Conservation (phyloP, 2,888 invertebrate genomes). For the Noctua comes region DNA sequence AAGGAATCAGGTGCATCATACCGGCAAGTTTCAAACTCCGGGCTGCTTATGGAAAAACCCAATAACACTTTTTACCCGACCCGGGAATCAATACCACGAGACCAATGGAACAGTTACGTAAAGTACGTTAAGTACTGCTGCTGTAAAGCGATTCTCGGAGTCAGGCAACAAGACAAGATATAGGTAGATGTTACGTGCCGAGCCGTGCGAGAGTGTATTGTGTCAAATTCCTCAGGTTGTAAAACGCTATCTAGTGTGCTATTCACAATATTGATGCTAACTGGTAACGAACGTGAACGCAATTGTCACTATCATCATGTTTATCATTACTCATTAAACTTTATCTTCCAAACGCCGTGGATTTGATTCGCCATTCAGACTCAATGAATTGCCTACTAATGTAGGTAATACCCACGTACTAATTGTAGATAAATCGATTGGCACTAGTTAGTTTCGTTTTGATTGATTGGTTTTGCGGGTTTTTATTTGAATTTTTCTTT, state of each 20-base stretch:
- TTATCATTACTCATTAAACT: neutral
- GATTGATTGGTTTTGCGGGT: constrained; percentile 21
- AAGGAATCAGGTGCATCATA: neutral
- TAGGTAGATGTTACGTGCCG: neutral
- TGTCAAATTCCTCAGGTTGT: neutral
- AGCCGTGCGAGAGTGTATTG: neutral
- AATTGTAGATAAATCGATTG: constrained; percentile 17
- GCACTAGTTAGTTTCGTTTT: constrained; percentile 19
- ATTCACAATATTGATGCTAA: neutral
- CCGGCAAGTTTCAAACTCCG: neutral
- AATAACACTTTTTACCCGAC: neutral
- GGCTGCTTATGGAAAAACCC: neutral
- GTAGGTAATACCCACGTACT: constrained; percentile 8
- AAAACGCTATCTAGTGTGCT: neutral
- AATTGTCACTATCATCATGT: neutral
- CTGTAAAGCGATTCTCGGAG: neutral
- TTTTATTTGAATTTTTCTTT: constrained; percentile 21
- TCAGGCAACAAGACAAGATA: neutral
- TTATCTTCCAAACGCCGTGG: neutral
- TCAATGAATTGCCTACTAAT: constrained; percentile 14
- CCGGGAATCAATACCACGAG: neutral
- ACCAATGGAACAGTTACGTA: neutral
- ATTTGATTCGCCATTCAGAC: constrained; percentile 29
- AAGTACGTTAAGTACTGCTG: neutral
- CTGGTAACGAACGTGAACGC: neutral